Evolutionary conservation across 2,888 invertebrate species (phyloP), one percentile per base, ranked within the genome.

Genomic region (Scelioninae gen. 1): DNA sequence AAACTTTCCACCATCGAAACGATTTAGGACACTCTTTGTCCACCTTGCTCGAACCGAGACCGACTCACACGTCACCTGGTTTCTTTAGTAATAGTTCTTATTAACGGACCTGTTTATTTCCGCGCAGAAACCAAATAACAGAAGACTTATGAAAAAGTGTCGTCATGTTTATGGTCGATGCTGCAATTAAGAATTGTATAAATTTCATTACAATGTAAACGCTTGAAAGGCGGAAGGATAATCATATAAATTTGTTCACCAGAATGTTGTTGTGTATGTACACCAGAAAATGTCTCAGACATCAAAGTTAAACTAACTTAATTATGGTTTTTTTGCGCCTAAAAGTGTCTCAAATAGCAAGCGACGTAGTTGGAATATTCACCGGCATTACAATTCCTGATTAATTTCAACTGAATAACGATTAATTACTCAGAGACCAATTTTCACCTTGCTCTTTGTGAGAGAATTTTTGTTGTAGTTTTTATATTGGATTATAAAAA

Each of bases 11-110:
- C 83, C 85, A 84, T 84, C 84, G 86, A 80, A 72, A 85, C 87
- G 88, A 89, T 89, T 89, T 87, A 86, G 87, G 84, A 84, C 84
- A 84, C 81, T 58, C 75, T 85, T 85, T 85, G 86, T 87, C 86
- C 86, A 86, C 85, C 87, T 85, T 87, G 86, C 83, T 74, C 76
- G 81, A 62, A 82, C 78, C 76, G 78, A 83, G 66, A 79, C 83
- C 78, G 71, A 65, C 78, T 69, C 78, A 65, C 78, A 65, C 60
- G 74, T 82, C 88, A 87, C 86, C 88, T 88, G 88, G 86, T 86
- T 71, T 62, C 76, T 51, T 72, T 51, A 40, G 58, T 62, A 72
- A 69, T 82, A 84, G 69, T 77, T 77, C 58, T 76, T 77, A 77
- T 72, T 77, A 66, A 62, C 75, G 53, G 62, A 38, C 60, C 53